These are phyloP conservation scores for Drosophila subquinaria DNA, from an alignment of 2,888 invertebrate species.

Conservation along the genomic window DNA sequence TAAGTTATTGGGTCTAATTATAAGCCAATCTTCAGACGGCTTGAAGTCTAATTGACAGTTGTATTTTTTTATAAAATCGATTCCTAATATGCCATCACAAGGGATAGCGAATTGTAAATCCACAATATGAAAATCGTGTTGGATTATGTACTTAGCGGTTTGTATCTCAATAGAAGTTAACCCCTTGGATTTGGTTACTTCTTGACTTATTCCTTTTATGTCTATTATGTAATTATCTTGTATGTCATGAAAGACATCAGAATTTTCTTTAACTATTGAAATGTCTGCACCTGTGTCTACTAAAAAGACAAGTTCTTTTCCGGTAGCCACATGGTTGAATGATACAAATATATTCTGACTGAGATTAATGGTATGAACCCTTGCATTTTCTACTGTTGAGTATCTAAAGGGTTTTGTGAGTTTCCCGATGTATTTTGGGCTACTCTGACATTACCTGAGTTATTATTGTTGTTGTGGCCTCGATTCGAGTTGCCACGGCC, in stretches of 20 bases:
- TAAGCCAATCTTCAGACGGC: too few relatives aligned
- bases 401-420: neutral
- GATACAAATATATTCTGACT: neutral
- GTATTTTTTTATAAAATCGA: neutral
- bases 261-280: slow-evolving; percentile 16
- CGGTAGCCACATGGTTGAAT: neutral
- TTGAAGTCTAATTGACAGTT: too few relatives aligned
- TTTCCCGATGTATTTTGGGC: neutral
- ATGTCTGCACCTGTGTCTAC: neutral
- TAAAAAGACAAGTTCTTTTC: neutral
- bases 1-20: neutral
- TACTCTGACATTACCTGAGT: neutral
- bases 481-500: slow-evolving; percentile 5
- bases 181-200: slow-evolving; percentile 1
- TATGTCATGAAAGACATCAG: neutral
- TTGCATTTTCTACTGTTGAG: neutral
- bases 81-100: neutral
- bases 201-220: slow-evolving; percentile 4
- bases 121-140: too few relatives aligned
- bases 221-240: neutral
- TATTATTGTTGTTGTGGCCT: slow-evolving; percentile 2
- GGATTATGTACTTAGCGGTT: too few relatives aligned
- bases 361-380: neutral
- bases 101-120: too few relatives aligned
- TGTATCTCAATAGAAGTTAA: neutral